Evolutionary conservation across 2,888 invertebrate genomes (phyloP).

Genomic region (Beris chalybata): DNA sequence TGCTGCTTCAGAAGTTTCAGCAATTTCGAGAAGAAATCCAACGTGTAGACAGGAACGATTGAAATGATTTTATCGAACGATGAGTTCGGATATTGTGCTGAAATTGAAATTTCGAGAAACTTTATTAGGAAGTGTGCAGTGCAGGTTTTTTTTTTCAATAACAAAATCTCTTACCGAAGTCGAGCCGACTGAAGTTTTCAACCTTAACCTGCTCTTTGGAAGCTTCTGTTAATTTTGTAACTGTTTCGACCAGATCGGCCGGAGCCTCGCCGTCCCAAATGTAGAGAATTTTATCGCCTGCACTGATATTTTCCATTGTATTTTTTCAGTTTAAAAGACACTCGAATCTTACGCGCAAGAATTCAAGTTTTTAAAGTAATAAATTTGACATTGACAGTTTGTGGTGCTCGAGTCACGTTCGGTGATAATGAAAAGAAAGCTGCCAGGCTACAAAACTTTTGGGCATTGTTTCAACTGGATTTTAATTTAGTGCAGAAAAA

Average conservation of each 20-base stretch:
- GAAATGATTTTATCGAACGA: slow-evolving; percentile 58
- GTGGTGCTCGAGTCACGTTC: slow-evolving; percentile 1
- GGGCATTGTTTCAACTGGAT: neutral
- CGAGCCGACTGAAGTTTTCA: slow-evolving; percentile 64
- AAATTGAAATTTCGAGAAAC: neutral
- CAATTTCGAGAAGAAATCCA: slow-evolving; percentile 59
- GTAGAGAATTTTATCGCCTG: slow-evolving; percentile 60
- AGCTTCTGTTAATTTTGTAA: slow-evolving; percentile 58
- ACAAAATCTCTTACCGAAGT: slow-evolving; percentile 58
- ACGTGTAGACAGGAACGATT: slow-evolving; percentile 57
- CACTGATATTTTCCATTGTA: slow-evolving; percentile 53
- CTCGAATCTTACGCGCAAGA: neutral
- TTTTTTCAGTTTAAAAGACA: neutral
- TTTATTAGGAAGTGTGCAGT: neutral
- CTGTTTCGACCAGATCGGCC: slow-evolving; percentile 59
- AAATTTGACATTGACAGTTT: slow-evolving; percentile 8
- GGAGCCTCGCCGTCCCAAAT: slow-evolving; percentile 61
- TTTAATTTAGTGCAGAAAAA: no score
- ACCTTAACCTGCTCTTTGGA: slow-evolving; percentile 60
- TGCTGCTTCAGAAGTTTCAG: slow-evolving; percentile 66
- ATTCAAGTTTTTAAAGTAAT: neutral
- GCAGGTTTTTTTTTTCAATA: neutral
- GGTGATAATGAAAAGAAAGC: neutral
- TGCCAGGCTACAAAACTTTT: neutral
- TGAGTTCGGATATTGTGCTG: slow-evolving; percentile 63